Evolutionary conservation across 2,888 invertebrate genomes (phyloP), one percentile per base, ranked within the genome.

Genomic region (Troides oblongomaculatus): DNA sequence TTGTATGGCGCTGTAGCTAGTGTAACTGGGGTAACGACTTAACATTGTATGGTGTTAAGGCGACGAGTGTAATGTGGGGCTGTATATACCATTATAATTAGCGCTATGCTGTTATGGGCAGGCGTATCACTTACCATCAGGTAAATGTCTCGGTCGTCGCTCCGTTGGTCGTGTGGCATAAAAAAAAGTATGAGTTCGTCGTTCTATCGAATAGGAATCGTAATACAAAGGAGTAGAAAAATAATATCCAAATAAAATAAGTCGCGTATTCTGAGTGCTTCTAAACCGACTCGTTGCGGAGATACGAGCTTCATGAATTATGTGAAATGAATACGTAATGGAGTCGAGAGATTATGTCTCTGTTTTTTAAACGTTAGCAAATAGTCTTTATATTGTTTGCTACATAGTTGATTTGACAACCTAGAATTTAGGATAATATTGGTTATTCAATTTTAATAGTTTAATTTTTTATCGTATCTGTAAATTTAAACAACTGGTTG

Each of bases 321-420:
- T 69, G 69, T 69, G 60, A 69, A 69, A 69, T 69, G 69, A 69
- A 69, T 69, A 69, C 64, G 69, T 61, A 69, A 69, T 60, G 60
- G 21, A 50, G 60, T 18, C 43, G 60, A 43, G 56, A 64, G 64
- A 69, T 69, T 59, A 69, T 69, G 60, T 60, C 53, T 69, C 56
- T 60, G 60, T 53, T 69, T 69, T 69, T 39, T 36, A 64, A 69
- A 60, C 64, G 30, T 36, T 68, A 21, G 30, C 58, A 59, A 68
- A 63, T 50, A 12, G 60, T 7, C n/a, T 46, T 58, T 30, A 21
- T 62, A 23, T 58, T 23, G 23, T 23, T 23, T 58, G 57, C 6
- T 23, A 12, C n/a, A 23, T 18, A 58, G 57, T 23, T 58, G n/a
- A 23, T 58, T 58, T 23, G 6, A 12, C 3, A 23, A 58, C n/a